Evolutionary conservation across 37 sponge, comb jelly and placozoan species (phyloP), one percentile per base, ranked within the genome.

Genomic region (Beroe ovata): DNA sequence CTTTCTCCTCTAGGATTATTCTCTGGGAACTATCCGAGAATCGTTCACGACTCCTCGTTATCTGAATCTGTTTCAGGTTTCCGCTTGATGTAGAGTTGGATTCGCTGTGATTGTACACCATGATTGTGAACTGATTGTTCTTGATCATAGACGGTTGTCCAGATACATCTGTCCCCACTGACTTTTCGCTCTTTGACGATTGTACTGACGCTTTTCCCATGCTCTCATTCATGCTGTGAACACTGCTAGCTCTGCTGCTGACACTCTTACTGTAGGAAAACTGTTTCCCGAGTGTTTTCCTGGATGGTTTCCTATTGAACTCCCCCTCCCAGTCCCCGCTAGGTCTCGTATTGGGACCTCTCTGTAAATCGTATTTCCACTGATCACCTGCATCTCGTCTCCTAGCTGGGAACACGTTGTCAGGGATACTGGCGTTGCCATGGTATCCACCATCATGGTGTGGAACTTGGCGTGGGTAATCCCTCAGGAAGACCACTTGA

Each of bases 121-220:
- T 77, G 84, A 77, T 77, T 0, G 84, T 77, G 84, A 77, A 77
- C 16, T 77, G n/a, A 35, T 77, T 77, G 28, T 77, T 77, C 42
- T 42, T 39, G 84, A 77, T 77, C 84, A 77, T 77, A 29, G 54
- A 42, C 6, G 84, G 54, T 36, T 23, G 16, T 22, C 84, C 84
- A 4, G 84, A 77, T 36, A 77, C 84, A 77, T 77, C 84, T 6
- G 84, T 77, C 0, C 84, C 84, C 22, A 77, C 84, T 0, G 38
- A 36, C 28, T 77, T 77, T 54, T 77, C 84, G 1, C 54, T 33
- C 3, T 42, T 39, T 28, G n/a, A 4, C 21, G 54, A 77, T 42
- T 36, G 3, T 8, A 42, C 84, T 42, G 69, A 66, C 18, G 30
- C 32, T 66, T 66, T 66, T 14, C 30, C 69, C 69, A 66, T 66